A percentile compares a stretch with the other conserved stretches of the same genome.
Evolutionary conservation across 2,888 invertebrate genomes (phyloP).

Genomic region (Agrochola lota): DNA sequence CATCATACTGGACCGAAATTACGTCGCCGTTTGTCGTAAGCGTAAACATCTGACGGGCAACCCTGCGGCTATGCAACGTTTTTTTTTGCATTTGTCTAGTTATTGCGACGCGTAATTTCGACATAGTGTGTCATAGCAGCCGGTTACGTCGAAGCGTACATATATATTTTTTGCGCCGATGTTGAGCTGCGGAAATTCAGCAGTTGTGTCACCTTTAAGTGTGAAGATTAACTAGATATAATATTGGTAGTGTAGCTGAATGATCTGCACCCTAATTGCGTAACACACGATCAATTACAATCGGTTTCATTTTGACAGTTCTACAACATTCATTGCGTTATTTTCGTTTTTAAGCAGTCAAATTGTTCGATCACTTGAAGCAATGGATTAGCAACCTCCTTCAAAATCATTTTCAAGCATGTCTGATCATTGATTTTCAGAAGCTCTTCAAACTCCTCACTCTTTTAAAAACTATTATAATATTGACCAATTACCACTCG

Average conservation of each 20-base stretch:
- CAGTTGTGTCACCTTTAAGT: background rate
- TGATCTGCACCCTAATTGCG: too few species aligned
- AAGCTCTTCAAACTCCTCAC: background rate
- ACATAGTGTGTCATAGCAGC: background rate
- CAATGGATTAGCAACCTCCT: too few species aligned
- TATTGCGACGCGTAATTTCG: background rate
- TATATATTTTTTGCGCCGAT: background rate
- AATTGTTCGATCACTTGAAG: too few species aligned
- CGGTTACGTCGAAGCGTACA: background rate
- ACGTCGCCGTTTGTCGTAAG: background rate
- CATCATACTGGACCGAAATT: background rate
- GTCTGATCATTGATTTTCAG: background rate
- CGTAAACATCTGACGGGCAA: background rate
- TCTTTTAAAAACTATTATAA: background rate
- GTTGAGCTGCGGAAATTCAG: background rate
- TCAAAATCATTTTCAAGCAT: background rate
- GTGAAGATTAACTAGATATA: background rate
- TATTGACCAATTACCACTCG: constrained; percentile 45
- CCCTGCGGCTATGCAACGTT: background rate
- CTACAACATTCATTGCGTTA: too few species aligned
- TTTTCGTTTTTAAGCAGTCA: too few species aligned
- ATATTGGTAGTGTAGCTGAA: background rate
- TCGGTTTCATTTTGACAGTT: too few species aligned
- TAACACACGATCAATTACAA: too few species aligned
- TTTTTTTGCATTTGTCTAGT: background rate